Conservation (phyloP, 1,140 invertebrate species). For the Luehdorfia chinensis region DNA sequence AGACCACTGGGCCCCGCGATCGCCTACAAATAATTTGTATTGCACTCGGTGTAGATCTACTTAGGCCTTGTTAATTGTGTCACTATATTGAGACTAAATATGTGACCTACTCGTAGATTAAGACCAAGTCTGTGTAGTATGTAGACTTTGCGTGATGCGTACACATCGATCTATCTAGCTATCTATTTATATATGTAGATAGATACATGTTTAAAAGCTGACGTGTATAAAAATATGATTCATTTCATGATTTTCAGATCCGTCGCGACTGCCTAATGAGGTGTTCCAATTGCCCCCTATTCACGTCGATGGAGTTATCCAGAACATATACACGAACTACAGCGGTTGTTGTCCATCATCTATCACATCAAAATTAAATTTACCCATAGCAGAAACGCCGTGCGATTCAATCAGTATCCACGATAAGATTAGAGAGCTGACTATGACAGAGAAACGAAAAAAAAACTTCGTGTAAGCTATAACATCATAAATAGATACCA, state of each 20-base stretch:
- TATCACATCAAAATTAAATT: slow-evolving; percentile 1
- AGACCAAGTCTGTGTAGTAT: no score
- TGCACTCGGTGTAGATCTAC: no score
- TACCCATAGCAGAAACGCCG: slow-evolving; percentile 7
- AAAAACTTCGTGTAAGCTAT: background rate
- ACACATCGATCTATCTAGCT: no score
- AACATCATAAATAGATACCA: background rate
- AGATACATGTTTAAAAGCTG: no score
- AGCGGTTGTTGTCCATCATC: slow-evolving; percentile 4
- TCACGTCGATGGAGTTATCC: slow-evolving; percentile 29
- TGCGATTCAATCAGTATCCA: slow-evolving; percentile 45
- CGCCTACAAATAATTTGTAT: no score
- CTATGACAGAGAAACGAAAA: slow-evolving; percentile 26
- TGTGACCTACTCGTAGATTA: no score
- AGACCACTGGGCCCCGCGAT: no score
- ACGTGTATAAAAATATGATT: no score
- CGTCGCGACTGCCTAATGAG: slow-evolving; percentile 15
- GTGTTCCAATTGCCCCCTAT: slow-evolving; percentile 44
- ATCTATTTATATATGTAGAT: no score
- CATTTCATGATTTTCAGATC: slow-evolving; percentile 23
- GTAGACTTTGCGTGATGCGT: no score
- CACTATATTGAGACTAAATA: no score
- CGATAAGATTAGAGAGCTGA: slow-evolving; percentile 50
- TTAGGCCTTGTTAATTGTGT: no score
- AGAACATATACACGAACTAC: slow-evolving; percentile 18